Conservation (phyloP, 2,888 invertebrate genomes). For the Drosophila acutilabella region DNA sequence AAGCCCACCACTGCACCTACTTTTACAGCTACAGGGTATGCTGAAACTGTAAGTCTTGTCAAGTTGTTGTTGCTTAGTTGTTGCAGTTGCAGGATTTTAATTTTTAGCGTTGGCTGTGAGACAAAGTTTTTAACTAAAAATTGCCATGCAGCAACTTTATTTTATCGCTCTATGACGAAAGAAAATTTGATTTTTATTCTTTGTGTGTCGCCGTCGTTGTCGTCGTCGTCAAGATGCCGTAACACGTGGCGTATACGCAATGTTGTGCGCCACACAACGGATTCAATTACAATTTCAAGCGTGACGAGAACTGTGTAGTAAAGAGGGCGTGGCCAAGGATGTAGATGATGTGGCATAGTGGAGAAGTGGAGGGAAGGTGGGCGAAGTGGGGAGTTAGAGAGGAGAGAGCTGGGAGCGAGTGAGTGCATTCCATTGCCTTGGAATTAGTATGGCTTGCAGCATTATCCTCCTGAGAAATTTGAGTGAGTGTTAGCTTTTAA, state of each 20-base stretch:
- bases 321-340: not conserved
- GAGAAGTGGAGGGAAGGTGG: no score
- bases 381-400: no score
- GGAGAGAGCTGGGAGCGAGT: no score
- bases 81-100: conserved; percentile 68
- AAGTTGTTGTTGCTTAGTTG: conserved; percentile 46
- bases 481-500: no score
- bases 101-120: conserved; percentile 63
- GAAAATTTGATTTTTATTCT: conserved; percentile 73
- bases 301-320: conserved; percentile 7
- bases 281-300: conserved; percentile 69
- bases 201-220: conserved; percentile 26
- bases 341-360: not conserved
- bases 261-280: conserved; percentile 35
- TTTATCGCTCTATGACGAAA: conserved; percentile 19
- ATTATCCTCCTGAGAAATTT: no score
- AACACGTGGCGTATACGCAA: conserved; percentile 67
- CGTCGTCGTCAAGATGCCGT: conserved; percentile 12
- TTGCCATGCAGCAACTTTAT: conserved; percentile 47
- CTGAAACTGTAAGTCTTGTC: conserved; percentile 27
- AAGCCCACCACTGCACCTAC: not conserved
- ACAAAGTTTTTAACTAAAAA: conserved; percentile 79
- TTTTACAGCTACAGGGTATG: conserved; percentile 29
- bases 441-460: no score
- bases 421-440: no score